Base-by-base conservation (phyloP, 2,113 vertebrate species). In the Coturnix japonica region DNA sequence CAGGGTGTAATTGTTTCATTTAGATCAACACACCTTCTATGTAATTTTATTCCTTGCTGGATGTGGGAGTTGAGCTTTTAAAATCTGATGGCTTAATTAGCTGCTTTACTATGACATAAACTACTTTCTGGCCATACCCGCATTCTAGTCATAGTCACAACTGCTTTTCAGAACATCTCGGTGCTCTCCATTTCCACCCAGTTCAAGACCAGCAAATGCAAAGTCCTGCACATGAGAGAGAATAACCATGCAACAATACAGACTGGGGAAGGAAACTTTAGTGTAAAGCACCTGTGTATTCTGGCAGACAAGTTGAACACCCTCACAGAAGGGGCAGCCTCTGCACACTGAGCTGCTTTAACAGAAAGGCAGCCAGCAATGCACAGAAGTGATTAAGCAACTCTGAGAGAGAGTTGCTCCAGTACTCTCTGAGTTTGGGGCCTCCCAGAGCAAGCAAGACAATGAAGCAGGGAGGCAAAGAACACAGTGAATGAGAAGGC, bases 261-360 rank as follows among this genome's bases (percentile, higher is more conserved):
- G 21, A 18, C 41, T 53, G 47, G 28, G 43, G 19, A 75, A 51
- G 60, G 44, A 20, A 93, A 51, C 26, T 74, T 57, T 35, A 51
- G 5, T 73, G 22, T 64, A 70, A 91, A 73, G 28, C 13, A 81
- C 4, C 1, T 2, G n/a, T 33, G 17, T 6, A 10, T 31, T 30
- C 39, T 41, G n/a, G 31, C 7, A 70, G 54, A 28, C 2, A 2
- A 21, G 49, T 31, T 39, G n/a, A 70, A 63, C 23, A 37, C 0
- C 0, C 60, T 90, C 7, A 2, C 1, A 54, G 46, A 56, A 81
- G 57, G 61, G 33, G 2, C 0, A 1, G 44, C 17, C 28, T 21
- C 17, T 15, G 28, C 2, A 3, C 35, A 35, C 8, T 20, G 18
- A 44, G 33, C 21, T 72, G 12, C 3, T 23, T 6, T 39, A 65